Evolutionary conservation across 1,140 invertebrate genomes (phyloP).

Genomic region (Monomorium pharaonis): DNA sequence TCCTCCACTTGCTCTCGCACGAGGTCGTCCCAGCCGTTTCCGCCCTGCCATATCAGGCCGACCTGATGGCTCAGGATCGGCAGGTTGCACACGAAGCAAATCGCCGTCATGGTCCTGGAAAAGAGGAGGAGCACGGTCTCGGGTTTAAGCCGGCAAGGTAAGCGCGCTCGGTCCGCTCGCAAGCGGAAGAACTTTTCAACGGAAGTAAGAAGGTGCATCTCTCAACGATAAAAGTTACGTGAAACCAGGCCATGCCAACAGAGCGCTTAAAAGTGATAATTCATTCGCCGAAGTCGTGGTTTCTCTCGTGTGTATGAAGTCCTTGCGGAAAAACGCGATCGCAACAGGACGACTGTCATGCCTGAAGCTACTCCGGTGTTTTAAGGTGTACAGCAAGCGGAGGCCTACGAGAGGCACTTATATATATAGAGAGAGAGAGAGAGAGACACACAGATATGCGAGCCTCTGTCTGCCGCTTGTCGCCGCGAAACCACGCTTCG

Average conservation of each 20-base stretch:
- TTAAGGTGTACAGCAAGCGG: not conserved
- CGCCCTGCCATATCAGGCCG: slow-evolving; percentile 95
- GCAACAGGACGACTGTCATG: slow-evolving; percentile 20
- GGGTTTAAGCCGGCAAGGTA: not conserved
- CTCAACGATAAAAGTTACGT: slow-evolving; percentile 74
- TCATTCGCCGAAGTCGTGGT: slow-evolving; percentile 61
- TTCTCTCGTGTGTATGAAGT: not conserved
- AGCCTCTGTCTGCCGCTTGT: not conserved
- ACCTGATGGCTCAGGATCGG: slow-evolving; percentile 97
- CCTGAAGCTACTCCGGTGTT: not conserved
- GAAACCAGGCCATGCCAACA: slow-evolving; percentile 82
- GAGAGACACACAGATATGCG: too few relatives aligned
- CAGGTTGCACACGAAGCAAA: slow-evolving; percentile 98
- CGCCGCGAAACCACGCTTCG: slow-evolving; percentile 55
- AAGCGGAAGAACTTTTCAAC: slow-evolving; percentile 35
- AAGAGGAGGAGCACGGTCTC: slow-evolving; percentile 45
- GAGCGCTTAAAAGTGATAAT: slow-evolving; percentile 71
- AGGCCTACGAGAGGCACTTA: not conserved
- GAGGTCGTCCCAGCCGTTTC: slow-evolving; percentile 96
- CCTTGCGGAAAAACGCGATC: not conserved
- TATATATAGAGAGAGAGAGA: too few relatives aligned
- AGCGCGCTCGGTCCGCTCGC: slow-evolving; percentile 2
- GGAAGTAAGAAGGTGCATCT: slow-evolving; percentile 76
- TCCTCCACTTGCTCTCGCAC: slow-evolving; percentile 94
- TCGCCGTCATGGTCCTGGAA: slow-evolving; percentile 94